Evolutionary conservation across 2,797 vertebrate genomes (phyloP).

Genomic region (Somateria mollissima): DNA sequence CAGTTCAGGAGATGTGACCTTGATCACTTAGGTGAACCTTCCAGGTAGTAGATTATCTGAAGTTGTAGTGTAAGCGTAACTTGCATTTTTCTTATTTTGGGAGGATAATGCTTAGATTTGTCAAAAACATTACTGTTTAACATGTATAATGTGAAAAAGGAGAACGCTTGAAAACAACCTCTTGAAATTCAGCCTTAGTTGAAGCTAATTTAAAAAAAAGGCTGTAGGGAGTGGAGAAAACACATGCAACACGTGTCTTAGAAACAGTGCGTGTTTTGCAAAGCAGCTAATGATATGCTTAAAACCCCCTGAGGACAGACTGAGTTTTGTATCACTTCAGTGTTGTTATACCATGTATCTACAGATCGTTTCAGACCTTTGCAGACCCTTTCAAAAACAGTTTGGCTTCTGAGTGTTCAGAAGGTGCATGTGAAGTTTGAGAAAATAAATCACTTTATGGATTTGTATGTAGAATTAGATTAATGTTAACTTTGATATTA

Average conservation of each 20-base stretch:
- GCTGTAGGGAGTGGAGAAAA: neutral
- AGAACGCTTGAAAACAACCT: neutral
- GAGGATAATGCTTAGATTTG: neutral
- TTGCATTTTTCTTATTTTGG: neutral
- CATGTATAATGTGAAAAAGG: neutral
- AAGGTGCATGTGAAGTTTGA: neutral
- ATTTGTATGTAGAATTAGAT: neutral
- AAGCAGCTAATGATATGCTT: neutral
- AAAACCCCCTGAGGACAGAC: neutral
- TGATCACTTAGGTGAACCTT: neutral
- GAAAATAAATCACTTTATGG: neutral
- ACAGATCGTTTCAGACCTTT: neutral
- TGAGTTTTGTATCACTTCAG: neutral
- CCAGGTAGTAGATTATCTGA: neutral
- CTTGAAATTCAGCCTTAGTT: neutral
- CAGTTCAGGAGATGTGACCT: neutral
- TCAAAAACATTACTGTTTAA: neutral
- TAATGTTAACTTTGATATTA: neutral
- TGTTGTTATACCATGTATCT: neutral
- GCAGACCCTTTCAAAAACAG: neutral
- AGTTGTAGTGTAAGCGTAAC: neutral
- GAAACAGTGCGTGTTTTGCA: neutral
- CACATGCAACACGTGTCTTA: neutral
- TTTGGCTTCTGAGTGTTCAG: neutral
- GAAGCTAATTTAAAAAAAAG: neutral